phyloP scores from a whole-genome alignment of 2,888 invertebrate species.

The Scaptomyza flava region DNA sequence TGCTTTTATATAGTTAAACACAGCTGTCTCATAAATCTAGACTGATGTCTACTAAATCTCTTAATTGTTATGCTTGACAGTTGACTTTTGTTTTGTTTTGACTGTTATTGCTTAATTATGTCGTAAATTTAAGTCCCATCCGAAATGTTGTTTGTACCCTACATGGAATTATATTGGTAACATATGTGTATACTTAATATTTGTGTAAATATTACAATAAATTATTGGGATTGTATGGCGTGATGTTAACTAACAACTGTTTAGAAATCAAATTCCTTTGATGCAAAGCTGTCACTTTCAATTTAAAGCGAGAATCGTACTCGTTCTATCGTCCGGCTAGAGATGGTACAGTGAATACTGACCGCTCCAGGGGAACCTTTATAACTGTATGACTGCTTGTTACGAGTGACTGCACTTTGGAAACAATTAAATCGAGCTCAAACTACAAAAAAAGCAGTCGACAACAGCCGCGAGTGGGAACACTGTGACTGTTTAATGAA shows the following conservation, averaged over 20 bases:
- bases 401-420: conserved; percentile 72
- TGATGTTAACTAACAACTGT: background rate
- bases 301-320: conserved; percentile 5
- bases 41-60: background rate
- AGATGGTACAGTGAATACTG: conserved; percentile 13
- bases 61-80: conserved; percentile 10
- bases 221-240: too few relatives aligned
- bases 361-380: background rate
- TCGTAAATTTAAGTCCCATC: background rate
- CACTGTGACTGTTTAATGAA: conserved; percentile 37
- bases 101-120: background rate
- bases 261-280: background rate
- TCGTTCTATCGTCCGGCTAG: background rate
- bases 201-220: background rate
- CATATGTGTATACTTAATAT: background rate
- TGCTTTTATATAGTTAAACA: background rate
- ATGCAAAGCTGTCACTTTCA: conserved; percentile 10
- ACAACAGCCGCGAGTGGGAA: conserved; percentile 44
- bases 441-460: conserved; percentile 29
- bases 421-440: conserved; percentile 59
- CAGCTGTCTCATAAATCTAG: conserved; percentile 28
- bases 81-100: conserved; percentile 1
- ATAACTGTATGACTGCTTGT: conserved; percentile 35
- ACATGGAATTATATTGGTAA: background rate
- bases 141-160: background rate